Evolutionary conservation across 2,888 invertebrate genomes (phyloP), one percentile per base, ranked within the genome.

Genomic region (Tiphia femorata): DNA sequence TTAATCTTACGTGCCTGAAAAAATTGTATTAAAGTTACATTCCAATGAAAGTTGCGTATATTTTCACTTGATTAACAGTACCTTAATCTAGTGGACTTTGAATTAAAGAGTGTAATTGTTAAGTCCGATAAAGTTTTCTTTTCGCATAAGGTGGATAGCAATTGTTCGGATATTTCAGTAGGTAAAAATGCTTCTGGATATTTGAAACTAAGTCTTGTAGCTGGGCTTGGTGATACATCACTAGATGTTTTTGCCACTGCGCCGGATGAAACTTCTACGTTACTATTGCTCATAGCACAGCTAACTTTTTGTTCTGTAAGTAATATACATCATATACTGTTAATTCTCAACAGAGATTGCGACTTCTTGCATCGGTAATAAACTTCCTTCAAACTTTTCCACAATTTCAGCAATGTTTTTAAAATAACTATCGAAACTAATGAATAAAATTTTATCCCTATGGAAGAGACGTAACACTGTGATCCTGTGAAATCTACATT

Each of bases 81-180:
- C 86, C 85, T 85, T 59, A 91, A 80, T 72, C 87, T 85, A 20
- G 90, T 89, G 37, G 87, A 86, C 71, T 84, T 85, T 12, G 87
- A 84, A 67, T 87, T 86, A 78, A 90, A 91, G 41, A 91, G 78
- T 47, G 87, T 85, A 57, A 91, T 82, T 0, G 88, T 87, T 41
- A 87, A 84, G 78, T 91, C 90, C 27, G 85, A 87, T 6, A 91
- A 80, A 44, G 86, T 83, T 66, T 87, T 86, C 64, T 87, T 88
- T 62, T 88, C 86, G 58, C 87, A 86, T 27, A 91, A 83, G 40
- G 83, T 83, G 29, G 84, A 82, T 47, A 91, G 78, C 17, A 90
- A 77, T 64, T 85, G 85, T 70, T 89, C 89, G 0, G 89, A 87
- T 48, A 89, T 82, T 73, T 86, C 86, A 49, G 86, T 84, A 53